Conservation (phyloP, 2,888 invertebrate species). For the Anodontia alba region DNA sequence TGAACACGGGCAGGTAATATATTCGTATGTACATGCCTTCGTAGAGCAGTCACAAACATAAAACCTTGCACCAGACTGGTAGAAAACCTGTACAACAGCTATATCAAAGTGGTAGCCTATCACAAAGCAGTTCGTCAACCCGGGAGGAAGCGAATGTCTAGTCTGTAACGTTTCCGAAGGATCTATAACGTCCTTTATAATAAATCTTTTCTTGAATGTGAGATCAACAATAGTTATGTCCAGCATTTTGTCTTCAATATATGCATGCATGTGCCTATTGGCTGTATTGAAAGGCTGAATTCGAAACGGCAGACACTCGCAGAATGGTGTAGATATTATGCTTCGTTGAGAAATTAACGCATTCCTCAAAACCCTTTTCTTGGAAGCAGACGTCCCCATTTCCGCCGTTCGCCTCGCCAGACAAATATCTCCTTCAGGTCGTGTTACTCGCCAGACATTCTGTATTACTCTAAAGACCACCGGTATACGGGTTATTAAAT, state of each 20-base stretch:
- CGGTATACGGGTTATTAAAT: too few relatives aligned
- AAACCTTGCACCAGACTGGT: background rate
- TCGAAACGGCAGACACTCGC: background rate
- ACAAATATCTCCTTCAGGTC: too few relatives aligned
- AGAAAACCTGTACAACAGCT: background rate
- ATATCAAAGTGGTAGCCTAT: background rate
- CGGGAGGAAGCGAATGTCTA: background rate
- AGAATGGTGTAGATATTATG: background rate
- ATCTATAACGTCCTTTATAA: background rate
- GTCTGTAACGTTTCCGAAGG: background rate
- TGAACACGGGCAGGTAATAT: background rate
- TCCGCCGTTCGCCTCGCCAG: too few relatives aligned
- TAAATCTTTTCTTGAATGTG: background rate
- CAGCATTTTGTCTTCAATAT: background rate
- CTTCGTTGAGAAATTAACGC: too few relatives aligned
- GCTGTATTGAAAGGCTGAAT: background rate
- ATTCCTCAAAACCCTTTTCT: background rate
- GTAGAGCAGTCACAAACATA: background rate
- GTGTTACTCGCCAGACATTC: too few relatives aligned
- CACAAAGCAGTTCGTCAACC: background rate
- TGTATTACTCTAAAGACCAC: too few relatives aligned
- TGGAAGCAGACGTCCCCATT: background rate
- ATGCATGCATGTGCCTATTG: background rate
- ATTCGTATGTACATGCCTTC: background rate
- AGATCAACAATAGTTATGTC: background rate